These are phyloP conservation scores for Lytechinus variegatus DNA, from an alignment of 35 echinoderm and acorn worm genomes.

Conservation along the genomic window DNA sequence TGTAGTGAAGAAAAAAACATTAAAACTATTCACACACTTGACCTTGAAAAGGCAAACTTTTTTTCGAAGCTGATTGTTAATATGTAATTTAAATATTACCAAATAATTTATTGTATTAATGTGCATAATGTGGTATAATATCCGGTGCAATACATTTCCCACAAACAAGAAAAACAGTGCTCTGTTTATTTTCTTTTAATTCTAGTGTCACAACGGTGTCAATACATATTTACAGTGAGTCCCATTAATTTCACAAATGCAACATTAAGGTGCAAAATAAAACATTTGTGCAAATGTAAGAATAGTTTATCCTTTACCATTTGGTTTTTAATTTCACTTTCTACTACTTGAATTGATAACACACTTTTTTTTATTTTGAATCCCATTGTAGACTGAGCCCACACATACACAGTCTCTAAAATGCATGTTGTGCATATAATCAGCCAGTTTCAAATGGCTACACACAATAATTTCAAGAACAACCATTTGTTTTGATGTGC, in stretches of 20 bases:
- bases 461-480: not conserved
- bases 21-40: not conserved
- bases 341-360: not conserved
- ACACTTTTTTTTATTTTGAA: not conserved
- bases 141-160: not conserved
- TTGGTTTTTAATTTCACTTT: not conserved
- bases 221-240: not conserved
- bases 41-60: not conserved
- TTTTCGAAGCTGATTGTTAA: no score
- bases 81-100: not conserved
- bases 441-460: not conserved
- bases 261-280: not conserved
- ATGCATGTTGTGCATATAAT: not conserved
- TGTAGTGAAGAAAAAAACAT: not conserved
- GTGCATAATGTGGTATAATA: not conserved
- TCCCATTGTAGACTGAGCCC: not conserved
- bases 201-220: not conserved
- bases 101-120: not conserved
- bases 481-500: not conserved
- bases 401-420: not conserved
- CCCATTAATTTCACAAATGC: not conserved
- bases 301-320: not conserved
- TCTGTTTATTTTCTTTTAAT: not conserved
- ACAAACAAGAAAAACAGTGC: not conserved
- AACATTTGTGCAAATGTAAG: not conserved